Conservation (phyloP, 2,797 vertebrate species). For the Rachycentron canadum region DNA sequence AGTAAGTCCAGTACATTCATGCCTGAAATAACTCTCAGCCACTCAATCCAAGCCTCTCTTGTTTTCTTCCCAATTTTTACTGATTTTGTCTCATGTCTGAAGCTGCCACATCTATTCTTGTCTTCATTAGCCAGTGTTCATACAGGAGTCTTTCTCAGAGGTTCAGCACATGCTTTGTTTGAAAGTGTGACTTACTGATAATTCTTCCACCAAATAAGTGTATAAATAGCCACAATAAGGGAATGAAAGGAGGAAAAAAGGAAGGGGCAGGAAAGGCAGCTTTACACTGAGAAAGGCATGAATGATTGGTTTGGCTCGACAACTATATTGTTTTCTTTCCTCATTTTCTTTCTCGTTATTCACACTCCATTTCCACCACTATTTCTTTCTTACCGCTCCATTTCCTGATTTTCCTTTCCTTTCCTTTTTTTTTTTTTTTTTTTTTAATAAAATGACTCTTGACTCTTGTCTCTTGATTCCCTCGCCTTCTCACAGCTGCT, state of each 20-base stretch:
- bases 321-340: conserved; percentile 28
- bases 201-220: conserved; percentile 9
- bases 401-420: conserved; percentile 32
- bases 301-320: conserved; percentile 18
- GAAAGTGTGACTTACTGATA: not conserved
- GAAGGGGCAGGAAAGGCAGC: not conserved
- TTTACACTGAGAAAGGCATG: conserved; percentile 1
- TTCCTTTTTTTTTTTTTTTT: no score
- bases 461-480: not conserved
- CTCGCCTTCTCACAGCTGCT: not conserved
- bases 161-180: not conserved
- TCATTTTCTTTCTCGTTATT: conserved; percentile 47
- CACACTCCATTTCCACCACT: conserved; percentile 4
- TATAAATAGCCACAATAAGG: conserved; percentile 9
- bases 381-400: conserved; percentile 18
- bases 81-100: not conserved
- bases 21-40: conserved; percentile 19
- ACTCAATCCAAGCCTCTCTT: not conserved
- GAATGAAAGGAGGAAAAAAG: not conserved
- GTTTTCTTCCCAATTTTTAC: conserved; percentile 17
- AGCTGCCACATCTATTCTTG: not conserved
- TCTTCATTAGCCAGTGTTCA: conserved; percentile 7
- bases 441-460: no score
- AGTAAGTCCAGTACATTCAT: no score
- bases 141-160: not conserved